phyloP scores from a whole-genome alignment of 2,797 vertebrate species.

The Cynodonichthys magdalenae region DNA sequence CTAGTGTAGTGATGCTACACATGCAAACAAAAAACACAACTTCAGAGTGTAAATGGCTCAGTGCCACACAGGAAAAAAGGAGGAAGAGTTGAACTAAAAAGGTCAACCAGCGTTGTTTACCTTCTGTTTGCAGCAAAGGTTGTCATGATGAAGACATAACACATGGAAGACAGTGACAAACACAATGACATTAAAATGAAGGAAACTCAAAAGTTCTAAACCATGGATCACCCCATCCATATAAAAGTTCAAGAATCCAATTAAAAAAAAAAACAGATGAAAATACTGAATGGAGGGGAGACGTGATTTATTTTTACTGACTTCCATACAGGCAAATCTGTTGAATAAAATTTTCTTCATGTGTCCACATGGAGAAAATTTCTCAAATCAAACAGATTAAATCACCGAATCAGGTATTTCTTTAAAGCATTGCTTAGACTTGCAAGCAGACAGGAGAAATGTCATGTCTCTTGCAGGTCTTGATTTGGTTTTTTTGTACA shows the following conservation, averaged over 20 bases:
- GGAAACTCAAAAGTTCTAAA: constrained; percentile 35
- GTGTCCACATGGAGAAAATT: not conserved
- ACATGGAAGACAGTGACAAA: constrained; percentile 77
- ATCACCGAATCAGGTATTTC: no score
- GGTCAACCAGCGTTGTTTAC: constrained; percentile 75
- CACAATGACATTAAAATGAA: constrained; percentile 65
- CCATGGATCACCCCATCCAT: constrained; percentile 30
- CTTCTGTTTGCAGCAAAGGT: constrained; percentile 82
- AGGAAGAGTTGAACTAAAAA: constrained; percentile 42
- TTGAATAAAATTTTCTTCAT: not conserved
- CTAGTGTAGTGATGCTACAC: constrained; percentile 52
- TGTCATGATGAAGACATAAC: constrained; percentile 81
- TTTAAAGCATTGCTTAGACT: not conserved
- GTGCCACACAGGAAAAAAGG: constrained; percentile 31
- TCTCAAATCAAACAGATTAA: not conserved
- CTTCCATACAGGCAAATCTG: constrained; percentile 9
- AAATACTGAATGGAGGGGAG: constrained; percentile 24
- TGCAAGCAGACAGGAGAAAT: constrained; percentile 8
- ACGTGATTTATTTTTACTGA: not conserved
- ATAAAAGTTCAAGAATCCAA: constrained; percentile 10
- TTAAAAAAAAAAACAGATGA: constrained; percentile 4
- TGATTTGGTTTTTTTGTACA: no score
- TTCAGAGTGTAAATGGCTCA: constrained; percentile 47
- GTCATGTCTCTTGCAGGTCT: constrained; percentile 6
- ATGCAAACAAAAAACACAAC: constrained; percentile 64